A percentile compares a stretch with the other conserved stretches of the same genome.
These are phyloP conservation scores for Calycopis cecrops DNA, from an alignment of 1,140 invertebrate species.

Conservation along the genomic window DNA sequence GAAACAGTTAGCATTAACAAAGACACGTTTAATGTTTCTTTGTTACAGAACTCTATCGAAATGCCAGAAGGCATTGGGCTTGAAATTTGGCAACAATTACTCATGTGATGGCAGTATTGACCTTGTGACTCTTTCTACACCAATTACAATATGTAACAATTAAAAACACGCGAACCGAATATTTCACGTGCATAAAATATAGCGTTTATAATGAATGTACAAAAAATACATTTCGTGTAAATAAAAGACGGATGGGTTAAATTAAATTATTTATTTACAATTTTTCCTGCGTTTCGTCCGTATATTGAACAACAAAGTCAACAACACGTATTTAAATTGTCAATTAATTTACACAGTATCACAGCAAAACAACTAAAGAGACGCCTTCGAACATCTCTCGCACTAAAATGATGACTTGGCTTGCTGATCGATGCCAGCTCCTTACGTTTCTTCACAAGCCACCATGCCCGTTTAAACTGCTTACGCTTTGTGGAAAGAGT, in stretches of 20 bases:
- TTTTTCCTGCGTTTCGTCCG: conserved; percentile 38
- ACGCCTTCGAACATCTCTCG: conserved; percentile 54
- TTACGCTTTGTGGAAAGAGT: conserved; percentile 82
- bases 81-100: too few species aligned
- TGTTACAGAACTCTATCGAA: too few species aligned
- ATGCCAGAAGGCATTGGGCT: too few species aligned
- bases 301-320: conserved; percentile 45
- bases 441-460: conserved; percentile 48
- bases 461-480: conserved; percentile 37
- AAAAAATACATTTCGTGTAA: background rate
- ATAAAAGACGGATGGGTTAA: conserved; percentile 2
- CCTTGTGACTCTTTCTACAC: too few species aligned
- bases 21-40: too few species aligned
- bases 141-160: too few species aligned
- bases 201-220: conserved; percentile 8
- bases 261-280: conserved; percentile 64
- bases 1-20: too few species aligned
- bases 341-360: conserved; percentile 66
- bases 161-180: too few species aligned
- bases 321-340: conserved; percentile 50
- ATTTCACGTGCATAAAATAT: too few species aligned
- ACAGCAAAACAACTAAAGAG: conserved; percentile 69
- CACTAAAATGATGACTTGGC: conserved; percentile 51
- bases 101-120: too few species aligned
- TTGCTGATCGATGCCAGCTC: conserved; percentile 54